Conservation (phyloP, 2,888 invertebrate species). For the Eupithecia pulchellata region DNA sequence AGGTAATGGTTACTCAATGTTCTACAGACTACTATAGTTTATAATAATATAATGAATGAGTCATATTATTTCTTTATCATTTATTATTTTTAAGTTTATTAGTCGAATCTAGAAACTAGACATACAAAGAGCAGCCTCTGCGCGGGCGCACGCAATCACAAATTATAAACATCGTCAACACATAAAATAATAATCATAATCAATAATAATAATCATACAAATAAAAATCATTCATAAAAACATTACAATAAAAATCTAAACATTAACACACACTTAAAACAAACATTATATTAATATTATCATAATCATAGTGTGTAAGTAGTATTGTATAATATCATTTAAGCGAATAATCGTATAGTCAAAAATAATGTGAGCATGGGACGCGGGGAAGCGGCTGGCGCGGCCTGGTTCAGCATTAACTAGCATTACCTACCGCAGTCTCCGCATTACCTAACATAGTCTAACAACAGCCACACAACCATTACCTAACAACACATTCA, state of each 20-base stretch:
- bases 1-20: conserved; percentile 85
- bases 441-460: conserved; percentile 18
- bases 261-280: conserved; percentile 86
- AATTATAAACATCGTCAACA: conserved; percentile 82
- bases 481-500: conserved; percentile 58
- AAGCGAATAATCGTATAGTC: conserved; percentile 85
- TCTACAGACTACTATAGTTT: conserved; percentile 83
- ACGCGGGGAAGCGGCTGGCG: conserved; percentile 66
- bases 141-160: conserved; percentile 80
- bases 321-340: conserved; percentile 81
- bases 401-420: conserved; percentile 23
- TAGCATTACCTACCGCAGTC: conserved; percentile 36
- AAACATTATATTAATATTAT: conserved; percentile 86
- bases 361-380: conserved; percentile 83
- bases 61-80: conserved; percentile 80
- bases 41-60: conserved; percentile 81
- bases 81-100: conserved; percentile 81
- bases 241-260: conserved; percentile 86
- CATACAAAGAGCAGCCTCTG: conserved; percentile 78
- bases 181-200: conserved; percentile 83
- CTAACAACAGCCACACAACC: conserved; percentile 26
- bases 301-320: conserved; percentile 84
- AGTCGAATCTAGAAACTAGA: conserved; percentile 78
- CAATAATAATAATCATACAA: conserved; percentile 85
- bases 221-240: conserved; percentile 86